A percentile compares a stretch with the other conserved stretches of the same genome.
These are phyloP conservation scores for Phaethon lepturus DNA, from an alignment of 2,113 vertebrate genomes.

Conservation along the genomic window DNA sequence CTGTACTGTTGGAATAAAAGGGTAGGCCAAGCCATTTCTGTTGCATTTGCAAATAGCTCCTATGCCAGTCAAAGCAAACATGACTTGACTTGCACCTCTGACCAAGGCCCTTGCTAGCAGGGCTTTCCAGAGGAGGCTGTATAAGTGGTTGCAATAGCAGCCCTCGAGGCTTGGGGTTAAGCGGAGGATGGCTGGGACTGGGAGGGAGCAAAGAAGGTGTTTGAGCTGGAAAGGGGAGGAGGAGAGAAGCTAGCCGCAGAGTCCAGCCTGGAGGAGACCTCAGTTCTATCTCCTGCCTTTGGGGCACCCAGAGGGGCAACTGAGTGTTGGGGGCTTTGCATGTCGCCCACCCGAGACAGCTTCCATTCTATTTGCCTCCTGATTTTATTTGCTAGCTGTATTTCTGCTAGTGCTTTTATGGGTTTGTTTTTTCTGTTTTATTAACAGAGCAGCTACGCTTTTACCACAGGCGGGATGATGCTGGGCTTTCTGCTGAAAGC, in stretches of 20 bases:
- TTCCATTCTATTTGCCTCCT: neutral
- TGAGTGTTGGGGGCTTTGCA: neutral
- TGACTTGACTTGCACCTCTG: neutral
- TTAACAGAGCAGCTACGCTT: slow-evolving; percentile 11
- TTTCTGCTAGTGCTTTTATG: slow-evolving; percentile 28
- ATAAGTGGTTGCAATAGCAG: neutral
- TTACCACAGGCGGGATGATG: neutral
- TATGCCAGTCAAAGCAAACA: neutral
- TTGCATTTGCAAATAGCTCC: neutral
- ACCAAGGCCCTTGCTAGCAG: neutral
- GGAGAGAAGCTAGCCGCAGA: neutral
- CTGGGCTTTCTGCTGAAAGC: slow-evolving; percentile 41
- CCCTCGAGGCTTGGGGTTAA: neutral
- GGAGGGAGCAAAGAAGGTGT: neutral
- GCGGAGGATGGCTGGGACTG: neutral
- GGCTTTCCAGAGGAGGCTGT: neutral
- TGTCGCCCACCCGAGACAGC: neutral
- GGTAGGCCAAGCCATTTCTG: neutral
- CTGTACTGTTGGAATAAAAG: neutral
- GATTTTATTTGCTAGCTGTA: slow-evolving; percentile 3
- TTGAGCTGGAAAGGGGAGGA: neutral
- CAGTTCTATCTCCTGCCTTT: neutral
- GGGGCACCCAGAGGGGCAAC: too few relatives aligned
- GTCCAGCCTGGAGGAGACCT: neutral
- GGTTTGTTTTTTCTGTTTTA: neutral